Conservation (phyloP, 1,140 invertebrate species). For the Macrocentrus cingulum region DNA sequence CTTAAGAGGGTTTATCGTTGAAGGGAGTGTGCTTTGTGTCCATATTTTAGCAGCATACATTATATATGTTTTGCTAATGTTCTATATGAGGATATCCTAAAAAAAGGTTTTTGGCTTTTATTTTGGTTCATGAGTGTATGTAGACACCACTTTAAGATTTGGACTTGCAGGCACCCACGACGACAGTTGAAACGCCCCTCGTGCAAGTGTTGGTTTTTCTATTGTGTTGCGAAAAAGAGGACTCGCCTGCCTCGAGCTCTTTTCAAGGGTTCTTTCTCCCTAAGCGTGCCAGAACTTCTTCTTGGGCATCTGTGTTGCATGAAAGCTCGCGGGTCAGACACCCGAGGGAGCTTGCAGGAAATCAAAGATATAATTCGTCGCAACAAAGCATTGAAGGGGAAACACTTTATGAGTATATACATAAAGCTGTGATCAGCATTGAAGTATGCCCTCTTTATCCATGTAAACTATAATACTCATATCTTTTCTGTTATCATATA, state of each 20-base stretch:
- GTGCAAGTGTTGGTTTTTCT: conserved; percentile 11
- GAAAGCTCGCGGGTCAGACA: conserved; percentile 1
- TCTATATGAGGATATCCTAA: no score
- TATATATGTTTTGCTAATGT: no score
- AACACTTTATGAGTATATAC: not conserved
- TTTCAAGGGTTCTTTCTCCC: conserved; percentile 10
- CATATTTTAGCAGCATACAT: no score
- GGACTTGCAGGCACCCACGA: conserved; percentile 4
- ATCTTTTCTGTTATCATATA: no score
- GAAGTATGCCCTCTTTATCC: no score
- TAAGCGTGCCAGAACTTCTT: conserved; percentile 1
- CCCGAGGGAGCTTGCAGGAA: not conserved
- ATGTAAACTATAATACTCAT: no score
- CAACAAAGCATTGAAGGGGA: not conserved
- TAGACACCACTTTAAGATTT: no score
- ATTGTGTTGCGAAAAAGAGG: conserved; percentile 9
- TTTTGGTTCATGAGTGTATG: no score
- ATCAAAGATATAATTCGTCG: not conserved
- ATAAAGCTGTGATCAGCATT: no score
- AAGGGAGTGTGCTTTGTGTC: no score
- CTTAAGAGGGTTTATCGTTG: no score
- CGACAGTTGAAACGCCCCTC: conserved; percentile 18
- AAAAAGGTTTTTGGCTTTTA: no score
- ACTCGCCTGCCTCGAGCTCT: conserved; percentile 9
- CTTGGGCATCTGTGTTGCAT: conserved; percentile 12